A percentile compares a stretch with the other conserved stretches of the same genome.
Conservation (phyloP, 2,888 invertebrate genomes). For the Drosophila maculinotata region DNA sequence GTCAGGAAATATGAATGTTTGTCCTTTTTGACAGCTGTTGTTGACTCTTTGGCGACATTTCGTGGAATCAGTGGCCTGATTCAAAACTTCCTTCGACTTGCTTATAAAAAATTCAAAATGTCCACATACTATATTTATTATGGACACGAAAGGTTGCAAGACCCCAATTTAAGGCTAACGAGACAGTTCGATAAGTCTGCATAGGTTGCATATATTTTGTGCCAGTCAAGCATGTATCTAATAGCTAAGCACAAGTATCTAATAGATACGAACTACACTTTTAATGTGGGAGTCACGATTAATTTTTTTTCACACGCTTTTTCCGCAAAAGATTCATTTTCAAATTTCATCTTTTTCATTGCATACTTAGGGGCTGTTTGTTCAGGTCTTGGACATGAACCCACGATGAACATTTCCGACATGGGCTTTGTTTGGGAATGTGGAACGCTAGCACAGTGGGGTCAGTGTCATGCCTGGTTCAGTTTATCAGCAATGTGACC, state of each 20-base stretch:
- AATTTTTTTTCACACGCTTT: no score
- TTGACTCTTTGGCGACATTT: slow-evolving; percentile 22
- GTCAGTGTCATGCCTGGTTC: slow-evolving; percentile 59
- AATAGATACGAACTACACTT: neutral
- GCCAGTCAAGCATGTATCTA: slow-evolving; percentile 12
- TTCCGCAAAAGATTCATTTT: no score
- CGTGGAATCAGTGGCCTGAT: slow-evolving; percentile 30
- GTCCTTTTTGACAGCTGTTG: slow-evolving; percentile 63
- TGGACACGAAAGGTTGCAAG: no score
- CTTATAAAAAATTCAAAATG: slow-evolving; percentile 39
- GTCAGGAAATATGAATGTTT: slow-evolving; percentile 18
- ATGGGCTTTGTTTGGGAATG: slow-evolving; percentile 10
- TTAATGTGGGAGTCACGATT: no score
- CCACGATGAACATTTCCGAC: slow-evolving; percentile 15
- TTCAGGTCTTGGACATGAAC: slow-evolving; percentile 23
- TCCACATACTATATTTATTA: neutral
- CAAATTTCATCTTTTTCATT: no score
- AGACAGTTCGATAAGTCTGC: neutral
- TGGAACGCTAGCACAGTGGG: slow-evolving; percentile 38
- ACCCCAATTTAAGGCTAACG: neutral
- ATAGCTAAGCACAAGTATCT: slow-evolving; percentile 9
- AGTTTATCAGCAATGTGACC: slow-evolving; percentile 62
- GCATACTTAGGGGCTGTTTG: slow-evolving; percentile 23
- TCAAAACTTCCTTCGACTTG: slow-evolving; percentile 27
- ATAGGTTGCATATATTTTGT: slow-evolving; percentile 1